A percentile compares a stretch with the other conserved stretches of the same genome.
These are phyloP conservation scores for Odontesthes bonariensis DNA, from an alignment of 2,113 vertebrate species.

Conservation along the genomic window DNA sequence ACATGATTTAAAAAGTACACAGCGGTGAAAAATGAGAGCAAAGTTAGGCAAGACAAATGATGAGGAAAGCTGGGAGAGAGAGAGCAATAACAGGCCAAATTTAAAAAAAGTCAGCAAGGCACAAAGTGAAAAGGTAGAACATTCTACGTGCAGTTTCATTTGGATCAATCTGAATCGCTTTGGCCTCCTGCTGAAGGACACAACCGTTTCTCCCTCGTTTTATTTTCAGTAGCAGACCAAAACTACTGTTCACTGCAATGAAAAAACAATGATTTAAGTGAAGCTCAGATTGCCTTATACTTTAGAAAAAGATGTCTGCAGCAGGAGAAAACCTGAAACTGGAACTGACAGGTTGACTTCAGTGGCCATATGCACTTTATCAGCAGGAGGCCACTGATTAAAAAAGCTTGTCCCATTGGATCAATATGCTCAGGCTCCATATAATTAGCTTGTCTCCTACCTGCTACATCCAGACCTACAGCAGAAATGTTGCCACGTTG, in stretches of 20 bases:
- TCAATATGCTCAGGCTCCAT: constrained; percentile 62
- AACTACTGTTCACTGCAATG: constrained; percentile 27
- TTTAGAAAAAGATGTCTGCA: constrained; percentile 14
- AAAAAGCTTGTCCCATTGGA: constrained; percentile 40
- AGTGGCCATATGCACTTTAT: constrained; percentile 41
- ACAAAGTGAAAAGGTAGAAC: constrained; percentile 26
- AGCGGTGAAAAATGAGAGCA: constrained; percentile 32
- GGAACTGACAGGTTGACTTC: constrained; percentile 44
- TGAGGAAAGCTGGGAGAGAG: constrained; percentile 35
- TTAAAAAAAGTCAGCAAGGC: constrained; percentile 62
- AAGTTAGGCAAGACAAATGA: constrained; percentile 51
- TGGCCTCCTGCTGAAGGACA: constrained; percentile 44
- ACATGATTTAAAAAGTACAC: constrained; percentile 40
- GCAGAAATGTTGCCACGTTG: constrained; percentile 31
- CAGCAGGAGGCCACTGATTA: constrained; percentile 49
- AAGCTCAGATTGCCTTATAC: constrained; percentile 11
- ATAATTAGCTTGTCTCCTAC: constrained; percentile 56
- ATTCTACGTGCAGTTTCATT: constrained; percentile 52
- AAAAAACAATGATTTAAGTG: constrained; percentile 44
- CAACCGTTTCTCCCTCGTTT: background rate
- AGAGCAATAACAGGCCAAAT: constrained; percentile 40
- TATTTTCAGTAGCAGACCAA: constrained; percentile 48
- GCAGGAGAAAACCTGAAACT: constrained; percentile 25
- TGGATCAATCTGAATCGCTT: constrained; percentile 53
- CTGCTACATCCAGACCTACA: constrained; percentile 17